phyloP scores from a whole-genome alignment of 2,113 vertebrate genomes.

The Crotalus horridus region DNA sequence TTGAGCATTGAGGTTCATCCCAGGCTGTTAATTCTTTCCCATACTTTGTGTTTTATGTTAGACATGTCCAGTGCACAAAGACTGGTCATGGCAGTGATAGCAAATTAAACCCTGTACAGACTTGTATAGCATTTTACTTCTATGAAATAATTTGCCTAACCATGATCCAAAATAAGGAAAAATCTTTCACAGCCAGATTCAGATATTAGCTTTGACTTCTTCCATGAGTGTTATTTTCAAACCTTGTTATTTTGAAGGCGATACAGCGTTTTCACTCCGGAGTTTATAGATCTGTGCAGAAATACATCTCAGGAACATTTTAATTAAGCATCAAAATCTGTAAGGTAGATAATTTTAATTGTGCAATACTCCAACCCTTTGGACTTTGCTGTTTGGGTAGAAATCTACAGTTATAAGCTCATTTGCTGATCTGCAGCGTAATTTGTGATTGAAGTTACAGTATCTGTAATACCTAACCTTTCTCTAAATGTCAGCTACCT shows the following conservation, averaged over 20 bases:
- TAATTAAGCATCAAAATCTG: slow-evolving; percentile 41
- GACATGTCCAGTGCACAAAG: background rate
- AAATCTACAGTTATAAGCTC: slow-evolving; percentile 48
- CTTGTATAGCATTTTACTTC: background rate
- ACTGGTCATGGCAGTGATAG: background rate
- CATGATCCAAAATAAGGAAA: background rate
- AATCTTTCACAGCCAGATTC: background rate
- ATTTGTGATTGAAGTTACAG: slow-evolving; percentile 85
- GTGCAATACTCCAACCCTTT: background rate
- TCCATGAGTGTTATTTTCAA: background rate
- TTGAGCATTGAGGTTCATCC: background rate
- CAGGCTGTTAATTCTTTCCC: background rate
- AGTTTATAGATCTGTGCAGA: slow-evolving; percentile 34
- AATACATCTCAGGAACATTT: slow-evolving; percentile 30
- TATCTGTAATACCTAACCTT: slow-evolving; percentile 82
- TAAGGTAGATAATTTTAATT: slow-evolving; percentile 31
- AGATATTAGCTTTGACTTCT: background rate
- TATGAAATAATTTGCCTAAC: background rate
- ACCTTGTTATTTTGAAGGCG: background rate
- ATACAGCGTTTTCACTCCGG: background rate
- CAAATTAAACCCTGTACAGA: background rate
- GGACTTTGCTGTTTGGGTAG: slow-evolving; percentile 24
- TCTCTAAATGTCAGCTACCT: slow-evolving; percentile 92
- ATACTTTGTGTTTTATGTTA: background rate
- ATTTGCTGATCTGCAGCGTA: slow-evolving; percentile 76